phyloP scores from a whole-genome alignment of 2,888 invertebrate genomes.

The Oxyteleia sp. region DNA sequence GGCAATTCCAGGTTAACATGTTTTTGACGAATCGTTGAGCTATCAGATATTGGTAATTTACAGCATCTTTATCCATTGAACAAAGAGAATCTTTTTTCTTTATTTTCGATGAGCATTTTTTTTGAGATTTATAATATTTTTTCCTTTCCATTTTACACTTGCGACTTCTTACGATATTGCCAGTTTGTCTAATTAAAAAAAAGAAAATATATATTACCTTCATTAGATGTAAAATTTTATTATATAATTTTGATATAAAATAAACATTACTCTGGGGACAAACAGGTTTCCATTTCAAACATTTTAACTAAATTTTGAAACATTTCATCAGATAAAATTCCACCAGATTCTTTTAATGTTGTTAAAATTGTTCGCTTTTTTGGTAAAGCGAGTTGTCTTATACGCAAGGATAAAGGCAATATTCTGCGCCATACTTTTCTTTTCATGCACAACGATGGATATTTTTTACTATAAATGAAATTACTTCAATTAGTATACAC shows the following conservation, averaged over 20 bases:
- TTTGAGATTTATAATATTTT: constrained; percentile 28
- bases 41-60: constrained; percentile 81
- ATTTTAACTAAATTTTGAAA: constrained; percentile 81
- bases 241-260: too few relatives aligned
- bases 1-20: constrained; percentile 81
- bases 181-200: constrained; percentile 80
- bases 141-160: constrained; percentile 34
- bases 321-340: constrained; percentile 78
- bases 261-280: constrained; percentile 84
- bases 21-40: constrained; percentile 83
- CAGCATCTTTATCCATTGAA: constrained; percentile 78
- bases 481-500: too few relatives aligned
- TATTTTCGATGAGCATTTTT: constrained; percentile 21
- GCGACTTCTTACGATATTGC: constrained; percentile 67
- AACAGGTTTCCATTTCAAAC: constrained; percentile 80
- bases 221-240: constrained; percentile 3
- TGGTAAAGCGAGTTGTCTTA: constrained; percentile 82
- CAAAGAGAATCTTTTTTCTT: constrained; percentile 25
- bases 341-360: constrained; percentile 79
- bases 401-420: constrained; percentile 77
- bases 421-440: constrained; percentile 73
- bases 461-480: constrained; percentile 74
- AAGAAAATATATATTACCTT: constrained; percentile 7
- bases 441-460: constrained; percentile 75
- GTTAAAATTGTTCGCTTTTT: constrained; percentile 77